Base-by-base conservation (phyloP, 2,797 vertebrate species). In the Echeneis naucrates region DNA sequence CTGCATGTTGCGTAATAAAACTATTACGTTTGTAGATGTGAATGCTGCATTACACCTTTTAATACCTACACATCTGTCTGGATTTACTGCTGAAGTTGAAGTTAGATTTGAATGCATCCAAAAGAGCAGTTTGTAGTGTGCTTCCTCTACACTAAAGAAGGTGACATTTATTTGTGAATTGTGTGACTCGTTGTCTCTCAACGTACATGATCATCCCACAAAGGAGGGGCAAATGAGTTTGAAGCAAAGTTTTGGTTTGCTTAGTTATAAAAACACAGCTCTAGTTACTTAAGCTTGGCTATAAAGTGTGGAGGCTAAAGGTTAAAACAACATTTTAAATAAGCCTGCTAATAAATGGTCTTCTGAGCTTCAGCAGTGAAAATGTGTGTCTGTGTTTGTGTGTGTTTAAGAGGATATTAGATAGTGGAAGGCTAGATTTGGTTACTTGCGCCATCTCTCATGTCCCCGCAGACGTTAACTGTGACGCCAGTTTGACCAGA, bases 401-500 rank as follows among this genome's bases (percentile, higher is more conserved):
- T 14, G 8, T 56, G n/a, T 35, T 55, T 54, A 65, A 75, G 78
- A 71, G 37, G 65, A 47, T 66, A 83, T 86, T 77, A 61, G 60
- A 75, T 80, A 54, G 42, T 80, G 72, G 60, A 54, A 33, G 62
- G 60, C 68, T 62, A 64, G 86, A 75, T 89, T 77, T 68, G 61
- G 87, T 87, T 88, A 62, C 83, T 61, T 72, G 26, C 21, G 3
- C 47, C 69, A 30, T 81, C 71, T 85, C 88, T 32, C 26, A 11
- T 88, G 66, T 86, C 67, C 35, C 72, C 67, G 32, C 64, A 74
- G 81, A 84, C 45, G 60, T 79, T 47, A 26, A 58, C 58, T 42
- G 74, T 82, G 87, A 88, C 78, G 77, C 79, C 75, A 68, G 48
- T 73, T 70, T 73, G 83, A 79, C 64, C 75, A 78, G 86, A 85